Conservation (phyloP, 1,140 invertebrate genomes). For the Ladona fulva region DNA sequence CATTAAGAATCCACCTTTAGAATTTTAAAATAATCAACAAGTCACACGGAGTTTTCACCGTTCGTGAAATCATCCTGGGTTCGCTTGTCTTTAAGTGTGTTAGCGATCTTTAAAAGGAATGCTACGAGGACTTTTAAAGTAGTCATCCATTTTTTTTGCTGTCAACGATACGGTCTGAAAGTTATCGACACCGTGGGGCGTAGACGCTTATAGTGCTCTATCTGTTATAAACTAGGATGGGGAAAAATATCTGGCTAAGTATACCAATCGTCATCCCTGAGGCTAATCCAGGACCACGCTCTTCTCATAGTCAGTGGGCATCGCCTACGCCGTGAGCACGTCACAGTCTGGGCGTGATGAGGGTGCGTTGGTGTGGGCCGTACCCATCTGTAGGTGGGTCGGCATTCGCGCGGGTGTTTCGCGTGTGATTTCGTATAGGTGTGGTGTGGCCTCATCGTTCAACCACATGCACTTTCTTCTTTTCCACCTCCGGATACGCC, state of each 20-base stretch:
- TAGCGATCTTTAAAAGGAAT: too few relatives aligned
- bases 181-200: background rate
- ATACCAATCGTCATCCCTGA: background rate
- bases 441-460: background rate
- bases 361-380: background rate
- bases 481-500: background rate
- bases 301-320: too few relatives aligned
- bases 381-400: background rate
- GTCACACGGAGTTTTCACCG: too few relatives aligned
- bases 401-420: background rate
- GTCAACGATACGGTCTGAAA: background rate
- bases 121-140: too few relatives aligned
- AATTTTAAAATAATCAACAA: too few relatives aligned
- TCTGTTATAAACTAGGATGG: background rate
- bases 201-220: background rate
- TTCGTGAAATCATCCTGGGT: too few relatives aligned
- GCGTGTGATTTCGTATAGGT: background rate
- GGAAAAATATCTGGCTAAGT: background rate
- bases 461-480: background rate
- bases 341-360: background rate
- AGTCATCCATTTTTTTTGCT: background rate
- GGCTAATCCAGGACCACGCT: background rate
- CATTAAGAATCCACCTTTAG: too few relatives aligned
- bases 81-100: too few relatives aligned
- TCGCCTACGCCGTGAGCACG: too few relatives aligned